These are phyloP conservation scores for Camponotus vicinus DNA, from an alignment of 1,140 invertebrate genomes.

Conservation along the genomic window DNA sequence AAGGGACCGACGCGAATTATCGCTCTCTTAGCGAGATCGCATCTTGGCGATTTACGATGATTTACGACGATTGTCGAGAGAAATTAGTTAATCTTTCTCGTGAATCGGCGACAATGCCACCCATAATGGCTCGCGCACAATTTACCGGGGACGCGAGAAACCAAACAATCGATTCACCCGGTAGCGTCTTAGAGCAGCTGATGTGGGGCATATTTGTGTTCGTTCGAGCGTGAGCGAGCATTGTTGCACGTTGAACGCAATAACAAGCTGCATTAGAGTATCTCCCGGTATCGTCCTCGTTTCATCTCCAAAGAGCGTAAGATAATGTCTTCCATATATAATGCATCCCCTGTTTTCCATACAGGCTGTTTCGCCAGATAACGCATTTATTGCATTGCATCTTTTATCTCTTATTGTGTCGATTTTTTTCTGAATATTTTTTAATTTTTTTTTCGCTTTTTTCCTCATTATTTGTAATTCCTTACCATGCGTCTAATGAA, in stretches of 20 bases:
- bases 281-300: not conserved
- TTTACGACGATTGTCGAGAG: not conserved
- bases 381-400: not conserved
- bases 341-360: not conserved
- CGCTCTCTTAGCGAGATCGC: too few species aligned
- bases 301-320: conserved; percentile 22
- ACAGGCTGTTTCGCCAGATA: not conserved
- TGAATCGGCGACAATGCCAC: not conserved
- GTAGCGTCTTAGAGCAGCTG: conserved; percentile 45
- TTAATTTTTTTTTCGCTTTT: too few species aligned
- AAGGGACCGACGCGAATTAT: too few species aligned
- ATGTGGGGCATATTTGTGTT: conserved; percentile 46
- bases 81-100: not conserved
- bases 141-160: conserved; percentile 48
- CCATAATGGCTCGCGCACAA: conserved; percentile 31
- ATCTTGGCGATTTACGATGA: not conserved
- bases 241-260: conserved; percentile 51
- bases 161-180: conserved; percentile 56
- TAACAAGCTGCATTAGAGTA: conserved; percentile 54
- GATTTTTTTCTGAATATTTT: too few species aligned
- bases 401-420: too few species aligned
- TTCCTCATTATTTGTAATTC: too few species aligned
- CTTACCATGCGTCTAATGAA: too few species aligned
- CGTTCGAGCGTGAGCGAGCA: conserved; percentile 48
- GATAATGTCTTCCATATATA: conserved; percentile 4